These are phyloP conservation scores for Ispidina lecontei DNA, from an alignment of 2,797 vertebrate species.

Conservation along the genomic window DNA sequence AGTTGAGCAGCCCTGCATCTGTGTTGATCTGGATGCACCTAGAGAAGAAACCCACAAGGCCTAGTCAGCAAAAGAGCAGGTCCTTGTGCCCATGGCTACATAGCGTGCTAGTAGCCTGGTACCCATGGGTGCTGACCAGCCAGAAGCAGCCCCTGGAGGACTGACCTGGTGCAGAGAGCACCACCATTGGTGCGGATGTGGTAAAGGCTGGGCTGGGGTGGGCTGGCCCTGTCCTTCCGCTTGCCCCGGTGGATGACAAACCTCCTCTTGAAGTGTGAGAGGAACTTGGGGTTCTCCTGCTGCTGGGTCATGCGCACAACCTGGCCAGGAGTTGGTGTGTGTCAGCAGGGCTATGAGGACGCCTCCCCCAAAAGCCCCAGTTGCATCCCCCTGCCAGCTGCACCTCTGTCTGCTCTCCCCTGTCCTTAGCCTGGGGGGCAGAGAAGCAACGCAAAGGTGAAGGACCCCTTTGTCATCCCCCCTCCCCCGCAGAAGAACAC, in stretches of 20 bases:
- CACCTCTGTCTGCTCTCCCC: not conserved
- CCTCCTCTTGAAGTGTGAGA: constrained; percentile 97
- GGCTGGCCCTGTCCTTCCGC: constrained; percentile 85
- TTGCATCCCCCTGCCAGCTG: not conserved
- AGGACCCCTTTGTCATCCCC: not conserved
- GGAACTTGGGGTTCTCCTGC: constrained; percentile 98
- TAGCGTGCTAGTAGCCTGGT: not conserved
- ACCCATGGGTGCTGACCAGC: not conserved
- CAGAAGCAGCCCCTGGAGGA: rapidly evolving
- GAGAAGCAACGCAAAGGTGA: not conserved
- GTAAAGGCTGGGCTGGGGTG: constrained; percentile 93
- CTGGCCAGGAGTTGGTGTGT: constrained; percentile 61
- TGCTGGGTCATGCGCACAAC: constrained; percentile 99
- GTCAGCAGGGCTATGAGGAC: not conserved
- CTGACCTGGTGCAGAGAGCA: constrained; percentile 92
- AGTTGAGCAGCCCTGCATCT: constrained; percentile 92
- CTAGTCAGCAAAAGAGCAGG: not conserved
- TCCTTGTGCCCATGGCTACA: not conserved
- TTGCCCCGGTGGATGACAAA: constrained; percentile 97
- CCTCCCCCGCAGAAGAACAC: not conserved
- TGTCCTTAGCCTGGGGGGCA: not conserved
- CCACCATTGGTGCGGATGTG: constrained; percentile 97
- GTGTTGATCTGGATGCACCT: constrained; percentile 96
- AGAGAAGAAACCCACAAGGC: rapidly evolving
- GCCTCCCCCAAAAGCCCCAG: not conserved